Percentiles rank a stretch among this genome's conserved stretches.
These are phyloP conservation scores for Chelmon rostratus DNA, from an alignment of 2,797 vertebrate genomes.

Conservation along the genomic window DNA sequence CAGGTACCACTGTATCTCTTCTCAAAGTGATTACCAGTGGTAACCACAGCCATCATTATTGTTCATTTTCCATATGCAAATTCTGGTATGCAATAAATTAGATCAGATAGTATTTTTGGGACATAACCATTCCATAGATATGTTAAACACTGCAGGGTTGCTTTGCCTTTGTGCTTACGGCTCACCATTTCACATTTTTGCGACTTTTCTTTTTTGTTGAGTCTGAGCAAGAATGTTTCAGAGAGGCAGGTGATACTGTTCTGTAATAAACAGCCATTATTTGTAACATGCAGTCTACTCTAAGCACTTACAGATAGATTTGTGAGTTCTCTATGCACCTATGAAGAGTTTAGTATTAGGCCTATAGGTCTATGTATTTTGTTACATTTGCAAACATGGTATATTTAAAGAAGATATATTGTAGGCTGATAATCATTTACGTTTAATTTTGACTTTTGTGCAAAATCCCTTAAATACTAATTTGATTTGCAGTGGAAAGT, in stretches of 20 bases:
- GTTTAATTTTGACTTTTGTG: constrained; percentile 46
- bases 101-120: neutral
- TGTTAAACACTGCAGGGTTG: neutral
- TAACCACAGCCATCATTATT: constrained; percentile 16
- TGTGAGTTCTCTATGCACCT: constrained; percentile 39
- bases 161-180: neutral
- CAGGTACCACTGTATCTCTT: neutral
- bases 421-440: constrained; percentile 37
- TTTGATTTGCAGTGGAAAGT: constrained; percentile 53
- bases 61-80: constrained; percentile 24
- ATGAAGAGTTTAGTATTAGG: constrained; percentile 36
- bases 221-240: constrained; percentile 11
- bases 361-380: constrained; percentile 42
- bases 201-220: neutral
- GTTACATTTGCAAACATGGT: constrained; percentile 40
- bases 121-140: constrained; percentile 29
- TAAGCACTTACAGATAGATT: constrained; percentile 53
- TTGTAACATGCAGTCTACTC: constrained; percentile 28
- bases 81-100: constrained; percentile 25
- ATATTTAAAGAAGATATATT: constrained; percentile 47
- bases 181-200: neutral
- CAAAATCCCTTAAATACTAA: constrained; percentile 17
- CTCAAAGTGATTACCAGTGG: neutral
- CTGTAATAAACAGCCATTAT: neutral
- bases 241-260: constrained; percentile 8